Conservation (phyloP, 2,113 vertebrate species). For the Lepisosteus osseus region DNA sequence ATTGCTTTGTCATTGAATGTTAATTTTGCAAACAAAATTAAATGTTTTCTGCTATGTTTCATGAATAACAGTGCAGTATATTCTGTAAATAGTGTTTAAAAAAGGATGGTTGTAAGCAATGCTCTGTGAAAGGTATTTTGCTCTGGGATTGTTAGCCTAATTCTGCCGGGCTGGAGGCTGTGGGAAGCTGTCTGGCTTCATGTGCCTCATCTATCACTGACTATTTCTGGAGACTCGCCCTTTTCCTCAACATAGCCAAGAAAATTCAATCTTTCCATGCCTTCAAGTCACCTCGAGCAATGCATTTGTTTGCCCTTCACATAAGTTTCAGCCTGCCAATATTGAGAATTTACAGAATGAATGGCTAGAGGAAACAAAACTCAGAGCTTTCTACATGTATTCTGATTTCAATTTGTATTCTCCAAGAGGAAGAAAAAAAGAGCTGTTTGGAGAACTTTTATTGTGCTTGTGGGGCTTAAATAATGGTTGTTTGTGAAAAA, state of each 20-base stretch:
- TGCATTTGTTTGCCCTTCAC: constrained; percentile 50
- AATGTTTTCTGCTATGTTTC: too few relatives aligned
- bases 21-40: too few relatives aligned
- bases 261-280: constrained; percentile 61
- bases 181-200: constrained; percentile 57
- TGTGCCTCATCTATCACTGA: constrained; percentile 70
- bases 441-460: constrained; percentile 16
- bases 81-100: constrained; percentile 17
- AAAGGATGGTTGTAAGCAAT: constrained; percentile 61
- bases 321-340: constrained; percentile 47
- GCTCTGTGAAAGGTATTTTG: constrained; percentile 49
- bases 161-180: constrained; percentile 64
- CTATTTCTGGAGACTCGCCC: constrained; percentile 56
- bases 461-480: constrained; percentile 8
- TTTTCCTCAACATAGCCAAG: constrained; percentile 35
- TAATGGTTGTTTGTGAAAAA: constrained; percentile 2
- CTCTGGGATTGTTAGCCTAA: constrained; percentile 62
- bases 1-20: too few relatives aligned
- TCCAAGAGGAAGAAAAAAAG: constrained; percentile 41
- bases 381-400: constrained; percentile 46
- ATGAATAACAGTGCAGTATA: too few relatives aligned
- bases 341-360: constrained; percentile 38
- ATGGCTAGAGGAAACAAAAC: constrained; percentile 40
- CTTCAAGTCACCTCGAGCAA: constrained; percentile 62
- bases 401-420: constrained; percentile 55